Evolutionary conservation across 2,888 invertebrate species (phyloP).

Genomic region (Belgica antarctica): DNA sequence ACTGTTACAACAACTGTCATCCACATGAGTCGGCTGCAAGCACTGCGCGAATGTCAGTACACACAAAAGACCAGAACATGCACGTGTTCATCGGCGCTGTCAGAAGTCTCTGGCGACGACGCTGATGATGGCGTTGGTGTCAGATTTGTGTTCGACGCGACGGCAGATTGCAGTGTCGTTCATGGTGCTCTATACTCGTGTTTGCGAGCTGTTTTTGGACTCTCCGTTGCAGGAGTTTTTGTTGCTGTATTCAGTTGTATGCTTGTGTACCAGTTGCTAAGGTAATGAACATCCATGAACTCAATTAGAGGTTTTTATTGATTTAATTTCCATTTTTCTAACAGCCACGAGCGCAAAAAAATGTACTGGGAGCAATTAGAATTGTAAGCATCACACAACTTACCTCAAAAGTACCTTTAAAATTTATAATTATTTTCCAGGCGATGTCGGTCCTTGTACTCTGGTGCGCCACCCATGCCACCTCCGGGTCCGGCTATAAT

Average conservation of each 20-base stretch:
- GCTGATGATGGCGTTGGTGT: constrained; percentile 67
- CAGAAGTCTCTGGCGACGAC: constrained; percentile 63
- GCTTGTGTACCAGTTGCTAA: constrained; percentile 84
- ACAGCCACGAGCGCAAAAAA: constrained; percentile 86
- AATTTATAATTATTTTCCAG: too few species aligned
- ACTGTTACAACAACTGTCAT: constrained; percentile 88
- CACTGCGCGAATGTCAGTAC: constrained; percentile 82
- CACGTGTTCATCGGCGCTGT: constrained; percentile 72
- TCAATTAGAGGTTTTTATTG: not conserved
- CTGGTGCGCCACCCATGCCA: constrained; percentile 53
- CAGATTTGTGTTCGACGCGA: constrained; percentile 80
- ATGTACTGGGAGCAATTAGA: constrained; percentile 94
- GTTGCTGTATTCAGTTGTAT: constrained; percentile 90
- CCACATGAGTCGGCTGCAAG: constrained; percentile 86
- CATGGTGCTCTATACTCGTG: constrained; percentile 87
- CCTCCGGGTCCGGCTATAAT: constrained; percentile 54
- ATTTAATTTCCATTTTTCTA: constrained; percentile 12
- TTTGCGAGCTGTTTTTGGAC: constrained; percentile 82
- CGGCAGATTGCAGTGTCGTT: constrained; percentile 85
- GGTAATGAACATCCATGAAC: constrained; percentile 56
- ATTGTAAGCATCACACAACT: too few species aligned
- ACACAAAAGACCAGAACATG: constrained; percentile 73
- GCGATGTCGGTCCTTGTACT: constrained; percentile 77
- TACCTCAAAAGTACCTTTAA: too few species aligned
- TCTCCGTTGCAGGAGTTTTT: constrained; percentile 84